Evolutionary conservation across 2,888 invertebrate species (phyloP).

Genomic region (Junonia oenone): DNA sequence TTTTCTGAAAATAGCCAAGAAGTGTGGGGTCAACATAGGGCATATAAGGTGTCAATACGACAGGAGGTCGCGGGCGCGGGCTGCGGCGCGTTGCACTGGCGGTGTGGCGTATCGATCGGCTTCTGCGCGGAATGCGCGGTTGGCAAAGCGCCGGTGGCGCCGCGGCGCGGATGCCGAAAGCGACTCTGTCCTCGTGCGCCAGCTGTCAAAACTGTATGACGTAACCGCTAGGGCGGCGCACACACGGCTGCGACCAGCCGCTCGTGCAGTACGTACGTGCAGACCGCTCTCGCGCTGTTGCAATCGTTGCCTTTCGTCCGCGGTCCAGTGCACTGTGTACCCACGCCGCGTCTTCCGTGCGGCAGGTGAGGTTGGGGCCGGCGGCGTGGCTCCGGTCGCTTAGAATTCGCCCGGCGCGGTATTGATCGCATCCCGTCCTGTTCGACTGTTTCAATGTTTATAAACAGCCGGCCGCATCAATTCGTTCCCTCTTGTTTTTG

Average conservation of each 20-base stretch:
- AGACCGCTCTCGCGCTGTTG: slow-evolving; percentile 40
- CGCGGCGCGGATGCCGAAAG: slow-evolving; percentile 36
- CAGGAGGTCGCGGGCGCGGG: slow-evolving; percentile 5
- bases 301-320: slow-evolving; percentile 42
- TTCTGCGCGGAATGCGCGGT: slow-evolving; percentile 11
- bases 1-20: not conserved
- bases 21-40: not conserved
- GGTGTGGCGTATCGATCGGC: slow-evolving; percentile 27
- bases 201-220: slow-evolving; percentile 65
- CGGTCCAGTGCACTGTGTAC: slow-evolving; percentile 43
- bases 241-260: slow-evolving; percentile 64
- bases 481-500: slow-evolving; percentile 61
- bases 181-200: slow-evolving; percentile 33
- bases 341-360: slow-evolving; percentile 46
- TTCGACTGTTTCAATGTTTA: slow-evolving; percentile 66
- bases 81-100: slow-evolving; percentile 9
- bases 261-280: slow-evolving; percentile 53
- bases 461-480: slow-evolving; percentile 72
- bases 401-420: slow-evolving; percentile 47
- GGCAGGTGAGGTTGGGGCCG: slow-evolving; percentile 58
- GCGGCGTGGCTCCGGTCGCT: slow-evolving; percentile 50
- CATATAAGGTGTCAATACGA: not conserved
- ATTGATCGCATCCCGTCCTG: slow-evolving; percentile 57
- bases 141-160: slow-evolving; percentile 46
- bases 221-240: slow-evolving; percentile 61